Base-by-base conservation (phyloP, 2,888 invertebrate species). In the Polydesmus complanatus region DNA sequence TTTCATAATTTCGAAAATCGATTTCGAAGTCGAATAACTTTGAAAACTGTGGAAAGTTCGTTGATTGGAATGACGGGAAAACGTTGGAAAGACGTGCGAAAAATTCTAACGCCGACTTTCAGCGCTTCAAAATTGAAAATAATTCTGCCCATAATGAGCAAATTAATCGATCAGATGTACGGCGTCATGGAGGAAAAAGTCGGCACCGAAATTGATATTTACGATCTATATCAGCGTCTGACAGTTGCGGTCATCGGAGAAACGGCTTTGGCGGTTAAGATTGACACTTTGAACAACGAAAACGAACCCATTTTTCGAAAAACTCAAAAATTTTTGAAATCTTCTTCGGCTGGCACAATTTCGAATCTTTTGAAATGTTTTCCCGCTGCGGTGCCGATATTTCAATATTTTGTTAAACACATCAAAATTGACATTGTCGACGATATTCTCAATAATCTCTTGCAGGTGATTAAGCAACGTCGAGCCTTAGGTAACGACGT, bases 51-150 rank as follows among this genome's bases (percentile, higher is more conserved):
- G n/a, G n/a, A 21, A 3, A 51, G 19, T 21, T 21, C 51, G 51
- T n/a, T 51, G n/a, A 8, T 51, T 51, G 22, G 22, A 21, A 8
- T 51, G n/a, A 8, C 8, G 19, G 51, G 51, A 11, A 8, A 51
- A 22, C 51, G 51, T 11, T 56, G 56, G 56, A 56, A 56, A 22
- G 56, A 56, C 11, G 56, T 56, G 2, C 18, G 56, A 25, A 56
- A 56, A 22, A 56, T 27, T 1, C 19, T 56, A 14, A 48, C 47
- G 5, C 48, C 56, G 1, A 56, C 56, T 3, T 56, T 56, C 48
- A 56, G 56, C 19, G 48, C 56, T n/a, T 21, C 27, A n/a, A 56
- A 56, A 25, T 1, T 56, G 49, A 56, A 56, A 23, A 25, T 26
- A n/a, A 2, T 56, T 18, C 19, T 19, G 14, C 18, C n/a, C 23